A percentile compares a stretch with the other conserved stretches of the same genome.
Evolutionary conservation across 1,140 invertebrate species (phyloP).

Genomic region (Papilio glaucus): DNA sequence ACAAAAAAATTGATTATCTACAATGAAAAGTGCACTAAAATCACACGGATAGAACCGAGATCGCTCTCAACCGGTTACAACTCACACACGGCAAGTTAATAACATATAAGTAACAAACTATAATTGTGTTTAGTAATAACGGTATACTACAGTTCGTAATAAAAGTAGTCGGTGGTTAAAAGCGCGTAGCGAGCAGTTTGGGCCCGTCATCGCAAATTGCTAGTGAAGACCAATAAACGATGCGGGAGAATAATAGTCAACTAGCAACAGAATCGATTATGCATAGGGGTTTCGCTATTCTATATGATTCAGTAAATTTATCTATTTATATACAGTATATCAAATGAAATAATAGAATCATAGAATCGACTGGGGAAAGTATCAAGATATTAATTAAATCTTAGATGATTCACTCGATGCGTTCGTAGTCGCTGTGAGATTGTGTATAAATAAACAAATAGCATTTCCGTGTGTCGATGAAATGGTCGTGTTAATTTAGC

Average conservation of each 20-base stretch:
- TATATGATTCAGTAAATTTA: background rate
- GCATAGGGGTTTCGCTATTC: slow-evolving; percentile 40
- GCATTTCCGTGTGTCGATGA: slow-evolving; percentile 24
- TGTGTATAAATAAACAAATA: slow-evolving; percentile 38
- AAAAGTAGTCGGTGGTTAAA: slow-evolving; percentile 12
- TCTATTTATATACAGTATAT: too few relatives aligned
- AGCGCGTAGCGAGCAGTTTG: slow-evolving; percentile 4
- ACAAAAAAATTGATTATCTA: slow-evolving; percentile 48
- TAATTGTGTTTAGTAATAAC: slow-evolving; percentile 69
- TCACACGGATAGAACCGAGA: slow-evolving; percentile 62
- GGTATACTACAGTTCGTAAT: slow-evolving; percentile 50
- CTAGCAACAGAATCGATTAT: slow-evolving; percentile 56
- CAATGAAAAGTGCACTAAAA: slow-evolving; percentile 69
- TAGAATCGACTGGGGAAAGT: slow-evolving; percentile 19
- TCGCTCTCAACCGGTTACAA: slow-evolving; percentile 54
- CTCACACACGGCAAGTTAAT: slow-evolving; percentile 54
- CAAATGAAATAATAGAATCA: background rate
- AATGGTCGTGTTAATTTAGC: slow-evolving; percentile 32
- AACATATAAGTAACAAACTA: slow-evolving; percentile 54
- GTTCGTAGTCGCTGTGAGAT: slow-evolving; percentile 9
- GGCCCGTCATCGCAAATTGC: slow-evolving; percentile 52
- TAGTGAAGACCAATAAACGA: slow-evolving; percentile 49
- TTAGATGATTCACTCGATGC: slow-evolving; percentile 31
- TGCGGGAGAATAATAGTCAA: slow-evolving; percentile 57
- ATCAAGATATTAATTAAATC: slow-evolving; percentile 7